Conservation (phyloP, 2,113 vertebrate species). For the Poecilia latipinna region DNA sequence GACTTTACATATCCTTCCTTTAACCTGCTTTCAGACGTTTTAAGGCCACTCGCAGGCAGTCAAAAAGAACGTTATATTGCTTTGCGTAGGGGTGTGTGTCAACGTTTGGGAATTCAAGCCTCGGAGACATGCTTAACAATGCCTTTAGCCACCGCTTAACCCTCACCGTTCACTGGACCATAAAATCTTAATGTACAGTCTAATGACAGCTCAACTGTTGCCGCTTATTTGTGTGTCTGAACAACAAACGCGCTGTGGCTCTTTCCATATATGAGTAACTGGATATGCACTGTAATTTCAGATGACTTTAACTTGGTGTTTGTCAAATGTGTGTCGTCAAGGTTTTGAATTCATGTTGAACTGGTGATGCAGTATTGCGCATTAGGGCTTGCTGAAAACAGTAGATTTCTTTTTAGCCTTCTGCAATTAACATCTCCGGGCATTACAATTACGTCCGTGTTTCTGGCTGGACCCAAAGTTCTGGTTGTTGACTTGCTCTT, state of each 20-base stretch:
- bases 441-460: background rate
- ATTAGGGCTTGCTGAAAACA: no score
- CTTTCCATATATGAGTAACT: background rate
- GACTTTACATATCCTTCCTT: constrained; percentile 30
- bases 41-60: constrained; percentile 53
- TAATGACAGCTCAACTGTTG: constrained; percentile 25
- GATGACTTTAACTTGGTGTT: background rate
- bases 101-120: constrained; percentile 59
- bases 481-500: background rate
- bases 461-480: background rate
- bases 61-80: constrained; percentile 42
- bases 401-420: no score
- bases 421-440: background rate
- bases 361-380: no score
- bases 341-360: no score
- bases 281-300: background rate
- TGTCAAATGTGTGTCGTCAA: no score
- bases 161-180: constrained; percentile 27
- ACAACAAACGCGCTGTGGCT: constrained; percentile 1
- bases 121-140: constrained; percentile 45
- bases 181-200: constrained; percentile 17
- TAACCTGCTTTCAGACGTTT: constrained; percentile 45
- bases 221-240: constrained; percentile 5
- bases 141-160: constrained; percentile 30
- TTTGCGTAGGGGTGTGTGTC: constrained; percentile 56